Percentiles rank a stretch among this genome's conserved stretches.
Evolutionary conservation across 2,113 vertebrate genomes (phyloP).

Genomic region (Cyanoliseus patagonus): DNA sequence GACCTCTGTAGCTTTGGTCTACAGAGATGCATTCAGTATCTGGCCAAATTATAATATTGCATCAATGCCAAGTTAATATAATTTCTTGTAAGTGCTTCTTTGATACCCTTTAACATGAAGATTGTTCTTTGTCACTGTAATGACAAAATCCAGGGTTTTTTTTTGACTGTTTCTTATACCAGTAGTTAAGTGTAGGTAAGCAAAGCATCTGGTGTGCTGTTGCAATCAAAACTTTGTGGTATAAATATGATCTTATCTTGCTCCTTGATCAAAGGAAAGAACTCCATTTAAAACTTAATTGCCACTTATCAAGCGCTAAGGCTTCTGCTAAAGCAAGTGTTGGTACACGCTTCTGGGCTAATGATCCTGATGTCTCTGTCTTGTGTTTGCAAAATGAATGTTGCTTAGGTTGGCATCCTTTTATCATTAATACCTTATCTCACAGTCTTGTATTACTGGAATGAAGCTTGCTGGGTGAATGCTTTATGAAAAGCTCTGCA

Average conservation of each 20-base stretch:
- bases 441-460: neutral
- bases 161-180: neutral
- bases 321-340: slow-evolving; percentile 37
- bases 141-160: neutral
- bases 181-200: neutral
- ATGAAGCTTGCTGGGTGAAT: neutral
- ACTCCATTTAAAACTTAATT: slow-evolving; percentile 27
- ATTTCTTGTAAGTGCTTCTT: neutral
- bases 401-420: slow-evolving; percentile 8
- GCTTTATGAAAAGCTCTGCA: neutral
- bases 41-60: neutral
- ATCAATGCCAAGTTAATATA: neutral
- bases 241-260: slow-evolving; percentile 44
- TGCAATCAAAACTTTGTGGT: slow-evolving; percentile 21
- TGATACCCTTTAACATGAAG: neutral
- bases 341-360: neutral
- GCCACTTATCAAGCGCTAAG: slow-evolving; percentile 19
- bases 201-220: neutral
- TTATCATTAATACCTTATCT: slow-evolving; percentile 8
- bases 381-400: neutral
- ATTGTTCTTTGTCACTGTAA: neutral
- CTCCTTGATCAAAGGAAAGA: slow-evolving; percentile 50
- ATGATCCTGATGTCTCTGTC: slow-evolving; percentile 1
- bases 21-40: neutral
- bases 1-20: neutral